Conservation (phyloP, 2,113 vertebrate species). For the Bostrychus sinensis region DNA sequence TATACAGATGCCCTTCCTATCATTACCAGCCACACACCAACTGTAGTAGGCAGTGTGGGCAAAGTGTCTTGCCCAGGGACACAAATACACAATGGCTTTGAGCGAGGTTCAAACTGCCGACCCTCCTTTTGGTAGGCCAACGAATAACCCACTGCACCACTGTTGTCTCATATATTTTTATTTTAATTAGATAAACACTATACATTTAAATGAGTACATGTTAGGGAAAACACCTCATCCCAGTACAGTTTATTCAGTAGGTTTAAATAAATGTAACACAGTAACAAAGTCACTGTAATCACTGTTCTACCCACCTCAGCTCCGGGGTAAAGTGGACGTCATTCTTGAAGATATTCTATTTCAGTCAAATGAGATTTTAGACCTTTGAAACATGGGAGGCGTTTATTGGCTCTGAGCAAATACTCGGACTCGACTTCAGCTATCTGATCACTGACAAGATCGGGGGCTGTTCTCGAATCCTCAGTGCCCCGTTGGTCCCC, state of each 20-base stretch:
- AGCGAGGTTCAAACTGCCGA: too few species aligned
- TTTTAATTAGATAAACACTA: too few species aligned
- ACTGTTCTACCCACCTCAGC: neutral
- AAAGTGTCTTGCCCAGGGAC: too few species aligned
- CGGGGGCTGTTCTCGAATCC: conserved; percentile 25
- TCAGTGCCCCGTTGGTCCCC: conserved; percentile 27
- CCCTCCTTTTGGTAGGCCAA: too few species aligned
- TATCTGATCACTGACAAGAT: conserved; percentile 48
- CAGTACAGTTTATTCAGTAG: neutral
- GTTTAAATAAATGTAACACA: neutral
- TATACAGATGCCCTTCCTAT: too few species aligned
- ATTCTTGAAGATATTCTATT: conserved; percentile 18
- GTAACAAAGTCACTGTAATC: neutral
- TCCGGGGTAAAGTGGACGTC: neutral
- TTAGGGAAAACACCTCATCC: neutral
- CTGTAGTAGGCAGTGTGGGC: too few species aligned
- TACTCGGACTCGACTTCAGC: conserved; percentile 35
- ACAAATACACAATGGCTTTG: too few species aligned
- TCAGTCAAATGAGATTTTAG: conserved; percentile 27
- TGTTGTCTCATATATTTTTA: too few species aligned
- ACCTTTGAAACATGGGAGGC: conserved; percentile 19
- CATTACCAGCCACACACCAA: too few species aligned
- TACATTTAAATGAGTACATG: too few species aligned
- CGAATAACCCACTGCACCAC: too few species aligned
- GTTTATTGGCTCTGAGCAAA: conserved; percentile 34